Evolutionary conservation across 1,140 invertebrate species (phyloP).

Genomic region (Drosophila murphyi): DNA sequence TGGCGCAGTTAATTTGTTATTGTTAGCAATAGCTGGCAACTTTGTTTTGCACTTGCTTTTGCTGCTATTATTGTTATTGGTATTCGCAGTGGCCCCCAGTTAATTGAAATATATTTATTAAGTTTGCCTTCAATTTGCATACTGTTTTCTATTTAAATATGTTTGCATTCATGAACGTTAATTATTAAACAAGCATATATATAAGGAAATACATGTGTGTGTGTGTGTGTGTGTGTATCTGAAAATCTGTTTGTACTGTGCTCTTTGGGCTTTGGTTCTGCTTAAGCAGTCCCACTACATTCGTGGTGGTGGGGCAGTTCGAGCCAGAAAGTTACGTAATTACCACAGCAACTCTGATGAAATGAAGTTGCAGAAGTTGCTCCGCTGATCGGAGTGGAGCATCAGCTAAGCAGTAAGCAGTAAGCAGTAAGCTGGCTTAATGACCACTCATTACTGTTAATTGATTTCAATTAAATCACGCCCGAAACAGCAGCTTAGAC

Average conservation of each 20-base stretch:
- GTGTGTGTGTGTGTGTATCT: slow-evolving; percentile 3
- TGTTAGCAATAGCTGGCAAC: slow-evolving; percentile 49
- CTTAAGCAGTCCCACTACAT: not conserved
- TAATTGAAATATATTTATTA: slow-evolving; percentile 77
- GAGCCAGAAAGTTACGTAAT: slow-evolving; percentile 27
- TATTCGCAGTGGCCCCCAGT: not conserved
- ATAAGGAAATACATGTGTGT: slow-evolving; percentile 11
- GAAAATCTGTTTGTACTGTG: not conserved
- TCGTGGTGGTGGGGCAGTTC: not conserved
- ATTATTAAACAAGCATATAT: slow-evolving; percentile 9
- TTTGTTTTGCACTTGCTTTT: slow-evolving; percentile 3
- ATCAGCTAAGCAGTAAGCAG: slow-evolving; percentile 27
- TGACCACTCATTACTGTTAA: slow-evolving; percentile 84
- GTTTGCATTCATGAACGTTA: slow-evolving; percentile 31
- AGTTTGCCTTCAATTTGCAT: slow-evolving; percentile 73
- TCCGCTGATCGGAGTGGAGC: slow-evolving; percentile 6
- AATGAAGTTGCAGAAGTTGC: slow-evolving; percentile 25
- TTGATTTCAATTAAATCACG: slow-evolving; percentile 84
- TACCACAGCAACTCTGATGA: slow-evolving; percentile 18
- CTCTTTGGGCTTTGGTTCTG: not conserved
- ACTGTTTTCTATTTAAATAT: slow-evolving; percentile 26
- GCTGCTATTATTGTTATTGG: not conserved
- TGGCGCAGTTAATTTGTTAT: slow-evolving; percentile 74
- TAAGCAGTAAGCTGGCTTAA: slow-evolving; percentile 72
- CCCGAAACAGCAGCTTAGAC: slow-evolving; percentile 57